phyloP scores from a whole-genome alignment of 2,797 vertebrate species.

The Epinephelus malabaricus region DNA sequence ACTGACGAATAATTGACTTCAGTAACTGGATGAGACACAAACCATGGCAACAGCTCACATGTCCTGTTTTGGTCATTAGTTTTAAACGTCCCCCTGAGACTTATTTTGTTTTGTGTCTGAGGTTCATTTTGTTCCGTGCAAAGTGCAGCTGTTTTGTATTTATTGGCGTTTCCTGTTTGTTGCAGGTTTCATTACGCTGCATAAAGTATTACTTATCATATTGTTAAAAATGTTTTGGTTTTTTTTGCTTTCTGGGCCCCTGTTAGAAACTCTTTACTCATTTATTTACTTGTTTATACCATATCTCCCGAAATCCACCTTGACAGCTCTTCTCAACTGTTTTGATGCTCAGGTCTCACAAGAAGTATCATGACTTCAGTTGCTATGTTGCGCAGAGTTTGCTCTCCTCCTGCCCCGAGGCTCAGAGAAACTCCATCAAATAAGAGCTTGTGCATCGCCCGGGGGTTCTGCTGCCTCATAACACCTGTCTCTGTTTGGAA shows the following conservation, averaged over 20 bases:
- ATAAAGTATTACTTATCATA: background rate
- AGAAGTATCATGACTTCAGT: conserved; percentile 13
- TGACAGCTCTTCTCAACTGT: conserved; percentile 30
- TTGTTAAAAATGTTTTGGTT: background rate
- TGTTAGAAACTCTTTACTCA: background rate
- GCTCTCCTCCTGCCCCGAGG: conserved; percentile 13
- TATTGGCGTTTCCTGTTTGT: background rate
- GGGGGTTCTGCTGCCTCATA: background rate
- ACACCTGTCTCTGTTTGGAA: conserved; percentile 52
- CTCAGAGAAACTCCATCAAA: conserved; percentile 52
- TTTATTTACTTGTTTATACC: background rate
- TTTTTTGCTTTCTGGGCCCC: background rate
- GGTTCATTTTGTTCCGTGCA: background rate
- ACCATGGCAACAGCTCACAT: background rate
- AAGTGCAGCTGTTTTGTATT: background rate
- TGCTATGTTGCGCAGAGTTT: conserved; percentile 23
- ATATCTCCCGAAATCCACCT: background rate
- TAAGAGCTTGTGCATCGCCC: conserved; percentile 1
- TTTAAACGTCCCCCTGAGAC: too few species aligned
- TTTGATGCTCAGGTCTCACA: conserved; percentile 19
- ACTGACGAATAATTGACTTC: background rate
- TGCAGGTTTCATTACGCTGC: background rate
- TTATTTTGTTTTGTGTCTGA: background rate
- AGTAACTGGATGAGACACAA: background rate
- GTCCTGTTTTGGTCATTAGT: background rate